phyloP scores from a whole-genome alignment of 2,888 invertebrate genomes.

The Oligia strigilis region DNA sequence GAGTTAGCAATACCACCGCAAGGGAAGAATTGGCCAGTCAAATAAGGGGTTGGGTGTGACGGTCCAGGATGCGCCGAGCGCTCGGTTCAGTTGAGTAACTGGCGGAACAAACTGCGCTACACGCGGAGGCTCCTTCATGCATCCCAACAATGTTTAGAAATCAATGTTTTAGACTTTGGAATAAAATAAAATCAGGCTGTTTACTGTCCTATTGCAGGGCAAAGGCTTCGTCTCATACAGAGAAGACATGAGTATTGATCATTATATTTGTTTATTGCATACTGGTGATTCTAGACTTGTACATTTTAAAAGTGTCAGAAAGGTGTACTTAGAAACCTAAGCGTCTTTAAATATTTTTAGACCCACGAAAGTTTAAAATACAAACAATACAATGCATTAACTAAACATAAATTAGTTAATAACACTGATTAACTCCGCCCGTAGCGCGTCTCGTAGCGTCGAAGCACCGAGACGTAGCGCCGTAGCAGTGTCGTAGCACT shows the following conservation, averaged over 20 bases:
- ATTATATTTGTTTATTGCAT: background rate
- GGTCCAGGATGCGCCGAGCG: too few relatives aligned
- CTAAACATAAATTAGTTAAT: background rate
- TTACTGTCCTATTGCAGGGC: too few relatives aligned
- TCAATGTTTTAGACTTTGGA: background rate
- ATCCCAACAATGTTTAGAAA: too few relatives aligned
- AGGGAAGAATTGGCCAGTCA: too few relatives aligned
- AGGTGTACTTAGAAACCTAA: background rate
- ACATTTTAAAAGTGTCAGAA: background rate
- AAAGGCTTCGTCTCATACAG: background rate
- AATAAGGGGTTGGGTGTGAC: too few relatives aligned
- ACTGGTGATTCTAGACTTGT: background rate
- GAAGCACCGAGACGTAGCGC: conserved; percentile 24
- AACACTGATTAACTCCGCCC: conserved; percentile 10
- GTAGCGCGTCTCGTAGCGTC: conserved; percentile 40
- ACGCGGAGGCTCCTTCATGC: too few relatives aligned
- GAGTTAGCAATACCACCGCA: too few relatives aligned
- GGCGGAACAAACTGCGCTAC: too few relatives aligned
- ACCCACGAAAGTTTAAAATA: background rate
- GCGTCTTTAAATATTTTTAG: background rate
- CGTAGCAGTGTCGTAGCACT: conserved; percentile 52
- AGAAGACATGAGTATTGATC: background rate
- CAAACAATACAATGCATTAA: background rate
- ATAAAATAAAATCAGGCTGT: background rate
- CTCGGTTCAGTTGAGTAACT: too few relatives aligned